These are phyloP conservation scores for Coptotermes formosanus DNA, from an alignment of 1,140 invertebrate genomes.

Conservation along the genomic window DNA sequence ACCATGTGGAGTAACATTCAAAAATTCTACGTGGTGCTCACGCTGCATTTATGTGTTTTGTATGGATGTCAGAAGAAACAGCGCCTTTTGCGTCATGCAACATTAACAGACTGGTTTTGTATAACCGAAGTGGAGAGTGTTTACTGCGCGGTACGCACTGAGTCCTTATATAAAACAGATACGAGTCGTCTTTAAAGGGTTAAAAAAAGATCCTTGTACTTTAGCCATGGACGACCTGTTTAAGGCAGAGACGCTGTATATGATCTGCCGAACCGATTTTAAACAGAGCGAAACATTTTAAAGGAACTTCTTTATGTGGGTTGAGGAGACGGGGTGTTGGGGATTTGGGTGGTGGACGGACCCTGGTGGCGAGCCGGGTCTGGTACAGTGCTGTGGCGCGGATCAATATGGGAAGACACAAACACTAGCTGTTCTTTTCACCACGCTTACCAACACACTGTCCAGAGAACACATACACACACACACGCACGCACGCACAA, in stretches of 20 bases:
- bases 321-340: not conserved
- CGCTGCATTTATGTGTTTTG: no score
- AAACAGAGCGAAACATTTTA: not conserved
- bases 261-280: not conserved
- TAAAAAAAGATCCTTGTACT: not conserved
- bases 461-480: no score
- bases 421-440: constrained; percentile 16
- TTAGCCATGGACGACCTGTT: not conserved
- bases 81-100: no score
- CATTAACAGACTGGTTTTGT: no score
- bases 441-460: not conserved
- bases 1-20: no score
- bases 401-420: constrained; percentile 18
- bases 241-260: not conserved
- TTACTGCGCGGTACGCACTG: no score
- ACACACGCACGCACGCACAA: not conserved
- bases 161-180: no score
- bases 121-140: no score
- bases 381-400: not conserved
- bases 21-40: no score
- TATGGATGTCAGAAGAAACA: no score
- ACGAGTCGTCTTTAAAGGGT: no score
- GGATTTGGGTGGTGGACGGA: not conserved
- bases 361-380: not conserved
- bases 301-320: not conserved